Percentiles rank a stretch among this genome's conserved stretches.
phyloP scores from a whole-genome alignment of 2,113 vertebrate genomes.

The Toxotes jaculatrix region DNA sequence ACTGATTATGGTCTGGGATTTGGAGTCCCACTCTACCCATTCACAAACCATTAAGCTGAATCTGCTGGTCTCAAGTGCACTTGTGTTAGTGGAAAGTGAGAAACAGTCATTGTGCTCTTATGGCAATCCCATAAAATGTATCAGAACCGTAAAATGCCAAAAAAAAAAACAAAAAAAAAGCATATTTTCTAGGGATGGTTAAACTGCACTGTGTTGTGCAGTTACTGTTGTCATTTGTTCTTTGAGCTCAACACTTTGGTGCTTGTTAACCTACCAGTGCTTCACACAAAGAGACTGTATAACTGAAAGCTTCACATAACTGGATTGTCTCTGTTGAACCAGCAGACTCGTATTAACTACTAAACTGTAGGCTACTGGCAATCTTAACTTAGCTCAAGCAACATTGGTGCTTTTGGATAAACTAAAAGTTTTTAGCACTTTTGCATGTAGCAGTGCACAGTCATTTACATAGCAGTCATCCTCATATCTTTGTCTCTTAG shows the following conservation, averaged over 20 bases:
- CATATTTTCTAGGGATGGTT: constrained; percentile 5
- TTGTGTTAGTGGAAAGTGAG: constrained; percentile 61
- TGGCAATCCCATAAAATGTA: constrained; percentile 44
- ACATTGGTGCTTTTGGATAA: constrained; percentile 50
- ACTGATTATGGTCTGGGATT: constrained; percentile 57
- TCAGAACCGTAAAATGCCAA: constrained; percentile 46
- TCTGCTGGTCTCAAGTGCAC: constrained; percentile 78
- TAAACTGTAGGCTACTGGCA: constrained; percentile 23
- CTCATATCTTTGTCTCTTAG: constrained; percentile 20
- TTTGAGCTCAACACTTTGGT: constrained; percentile 48
- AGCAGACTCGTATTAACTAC: constrained; percentile 21
- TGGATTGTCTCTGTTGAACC: constrained; percentile 43
- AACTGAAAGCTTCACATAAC: constrained; percentile 17
- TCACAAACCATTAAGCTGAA: constrained; percentile 55
- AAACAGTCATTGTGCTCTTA: constrained; percentile 56
- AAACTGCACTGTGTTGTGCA: neutral
- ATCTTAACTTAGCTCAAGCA: constrained; percentile 33
- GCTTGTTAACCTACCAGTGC: constrained; percentile 52
- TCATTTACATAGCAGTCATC: constrained; percentile 17
- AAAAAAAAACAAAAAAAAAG: neutral
- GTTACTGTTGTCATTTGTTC: neutral
- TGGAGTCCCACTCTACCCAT: constrained; percentile 45
- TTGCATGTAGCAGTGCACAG: constrained; percentile 51
- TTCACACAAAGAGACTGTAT: constrained; percentile 20
- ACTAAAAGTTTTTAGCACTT: constrained; percentile 49